Percentiles rank a stretch among this genome's conserved stretches.
Evolutionary conservation across 2,113 vertebrate species (phyloP).

Genomic region (Castor canadensis): DNA sequence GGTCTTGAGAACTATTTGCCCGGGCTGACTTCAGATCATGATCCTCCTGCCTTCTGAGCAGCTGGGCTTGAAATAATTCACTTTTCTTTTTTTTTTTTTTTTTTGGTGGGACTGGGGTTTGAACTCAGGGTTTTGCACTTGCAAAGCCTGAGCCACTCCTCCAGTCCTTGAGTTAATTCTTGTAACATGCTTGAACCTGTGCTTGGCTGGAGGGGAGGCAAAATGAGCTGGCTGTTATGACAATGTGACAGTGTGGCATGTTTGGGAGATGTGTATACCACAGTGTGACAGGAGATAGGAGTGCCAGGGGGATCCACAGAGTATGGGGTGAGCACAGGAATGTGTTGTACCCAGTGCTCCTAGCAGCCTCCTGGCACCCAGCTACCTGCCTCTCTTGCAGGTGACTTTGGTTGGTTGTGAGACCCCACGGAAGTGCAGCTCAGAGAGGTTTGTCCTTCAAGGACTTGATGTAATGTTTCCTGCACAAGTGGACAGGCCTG

Average conservation of each 20-base stretch:
- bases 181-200: not conserved
- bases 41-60: no score
- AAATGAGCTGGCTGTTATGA: not conserved
- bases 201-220: not conserved
- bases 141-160: no score
- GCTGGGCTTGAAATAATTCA: no score
- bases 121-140: no score
- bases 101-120: no score
- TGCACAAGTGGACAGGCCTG: constrained; percentile 18
- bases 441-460: not conserved
- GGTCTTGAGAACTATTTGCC: no score
- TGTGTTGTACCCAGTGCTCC: not conserved
- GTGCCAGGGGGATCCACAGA: no score
- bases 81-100: no score
- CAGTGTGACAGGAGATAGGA: no score
- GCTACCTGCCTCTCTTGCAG: not conserved
- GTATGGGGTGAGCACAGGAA: not conserved
- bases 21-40: no score
- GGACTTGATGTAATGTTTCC: constrained; percentile 52
- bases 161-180: not conserved
- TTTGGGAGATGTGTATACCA: fast-evolving
- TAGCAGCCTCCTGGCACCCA: not conserved
- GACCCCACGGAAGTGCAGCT: not conserved
- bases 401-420: not conserved
- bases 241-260: not conserved